Percentiles rank a stretch among this genome's conserved stretches.
Evolutionary conservation across 2,888 invertebrate genomes (phyloP).

Genomic region (Spilosoma lubricipeda): DNA sequence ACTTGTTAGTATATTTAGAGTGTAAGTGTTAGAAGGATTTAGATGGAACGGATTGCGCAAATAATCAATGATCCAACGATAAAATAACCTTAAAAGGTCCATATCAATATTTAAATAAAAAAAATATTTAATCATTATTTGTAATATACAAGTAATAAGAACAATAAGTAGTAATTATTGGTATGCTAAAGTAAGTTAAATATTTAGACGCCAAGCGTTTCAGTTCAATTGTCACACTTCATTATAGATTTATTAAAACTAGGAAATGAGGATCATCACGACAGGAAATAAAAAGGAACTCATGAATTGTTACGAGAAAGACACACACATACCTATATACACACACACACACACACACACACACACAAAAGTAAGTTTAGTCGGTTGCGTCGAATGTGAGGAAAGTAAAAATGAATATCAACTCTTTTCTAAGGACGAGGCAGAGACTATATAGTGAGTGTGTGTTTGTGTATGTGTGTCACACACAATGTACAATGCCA

Average conservation of each 20-base stretch:
- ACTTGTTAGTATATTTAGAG: slow-evolving; percentile 70
- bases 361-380: neutral
- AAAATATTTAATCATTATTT: slow-evolving; percentile 82
- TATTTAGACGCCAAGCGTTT: slow-evolving; percentile 78
- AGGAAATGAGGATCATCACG: neutral
- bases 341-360: neutral
- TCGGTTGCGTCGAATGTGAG: neutral
- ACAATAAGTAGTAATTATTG: slow-evolving; percentile 84
- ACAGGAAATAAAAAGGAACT: neutral
- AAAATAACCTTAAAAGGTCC: slow-evolving; percentile 83
- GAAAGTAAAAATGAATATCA: too few relatives aligned
- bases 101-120: slow-evolving; percentile 82
- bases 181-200: slow-evolving; percentile 63
- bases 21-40: slow-evolving; percentile 64
- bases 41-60: slow-evolving; percentile 68
- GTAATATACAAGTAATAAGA: slow-evolving; percentile 78
- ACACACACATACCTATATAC: neutral
- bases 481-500: neutral
- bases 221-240: slow-evolving; percentile 52
- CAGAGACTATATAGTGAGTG: neutral
- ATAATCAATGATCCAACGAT: slow-evolving; percentile 73
- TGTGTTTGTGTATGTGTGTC: neutral
- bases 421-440: too few relatives aligned
- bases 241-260: slow-evolving; percentile 7
- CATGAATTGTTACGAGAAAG: neutral